Percentiles rank a stretch among this genome's conserved stretches.
These are phyloP conservation scores for Enteromius paludinosus DNA, from an alignment of 2,797 vertebrate genomes.

Conservation along the genomic window DNA sequence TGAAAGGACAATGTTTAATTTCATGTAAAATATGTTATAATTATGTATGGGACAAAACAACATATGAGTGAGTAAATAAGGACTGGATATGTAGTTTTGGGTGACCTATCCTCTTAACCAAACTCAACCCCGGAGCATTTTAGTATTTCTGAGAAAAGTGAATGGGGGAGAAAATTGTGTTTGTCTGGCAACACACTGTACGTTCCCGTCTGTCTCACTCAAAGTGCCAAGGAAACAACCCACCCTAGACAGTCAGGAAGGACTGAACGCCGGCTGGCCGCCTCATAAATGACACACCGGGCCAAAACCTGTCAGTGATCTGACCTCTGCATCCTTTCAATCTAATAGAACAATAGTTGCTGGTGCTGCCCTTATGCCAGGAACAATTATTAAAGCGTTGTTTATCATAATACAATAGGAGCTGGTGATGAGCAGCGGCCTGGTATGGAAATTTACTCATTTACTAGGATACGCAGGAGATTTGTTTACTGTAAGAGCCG, in stretches of 20 bases:
- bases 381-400: slow-evolving; percentile 20
- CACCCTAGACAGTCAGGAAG: slow-evolving; percentile 38
- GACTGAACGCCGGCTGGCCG: slow-evolving; percentile 19
- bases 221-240: slow-evolving; percentile 35
- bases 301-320: slow-evolving; percentile 29
- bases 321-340: slow-evolving; percentile 32
- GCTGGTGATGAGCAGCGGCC: slow-evolving; percentile 11
- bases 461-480: slow-evolving; percentile 26
- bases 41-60: neutral
- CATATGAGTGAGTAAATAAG: neutral
- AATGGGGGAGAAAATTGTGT: neutral
- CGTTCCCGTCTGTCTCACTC: slow-evolving; percentile 23
- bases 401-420: slow-evolving; percentile 31
- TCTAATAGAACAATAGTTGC: slow-evolving; percentile 43
- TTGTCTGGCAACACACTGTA: slow-evolving; percentile 9
- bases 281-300: slow-evolving; percentile 22
- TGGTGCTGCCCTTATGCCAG: slow-evolving; percentile 20
- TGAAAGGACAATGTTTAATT: neutral
- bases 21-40: neutral
- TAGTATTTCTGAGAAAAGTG: slow-evolving; percentile 13
- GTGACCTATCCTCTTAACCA: neutral
- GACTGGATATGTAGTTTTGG: neutral
- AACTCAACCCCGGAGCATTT: neutral
- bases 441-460: slow-evolving; percentile 1
- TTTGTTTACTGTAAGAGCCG: neutral